Evolutionary conservation across 2,888 invertebrate species (phyloP), one percentile per base, ranked within the genome.

Genomic region (Synergus umbraculus): DNA sequence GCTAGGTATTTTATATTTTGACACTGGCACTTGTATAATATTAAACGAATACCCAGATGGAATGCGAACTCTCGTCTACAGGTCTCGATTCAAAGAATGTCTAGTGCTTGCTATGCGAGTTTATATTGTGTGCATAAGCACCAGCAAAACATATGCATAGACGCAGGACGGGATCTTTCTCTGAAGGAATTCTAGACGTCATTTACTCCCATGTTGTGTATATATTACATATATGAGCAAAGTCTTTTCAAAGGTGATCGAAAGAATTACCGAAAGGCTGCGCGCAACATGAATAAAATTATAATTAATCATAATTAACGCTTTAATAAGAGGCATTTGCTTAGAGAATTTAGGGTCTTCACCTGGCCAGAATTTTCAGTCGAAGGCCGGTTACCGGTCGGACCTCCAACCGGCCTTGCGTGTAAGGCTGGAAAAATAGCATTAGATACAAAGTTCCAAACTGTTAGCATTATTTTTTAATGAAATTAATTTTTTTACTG

Each of bases 31-130:
- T 43, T 66, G 41, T 66, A n/a, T 15, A 66, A 66, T 12, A 66
- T 41, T 43, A 66, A 41, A 41, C 41, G n/a, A 66, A 43, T 46
- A n/a, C 43, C 37, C 3, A 15, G 41, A 12, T 66, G 65, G 65
- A 66, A 66, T 66, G 65, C 43, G 65, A 66, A 46, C 46, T 46
- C 46, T 12, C 46, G 12, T 46, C 46, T 46, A 46, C 15, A 66
- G 65, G 43, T 66, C 18, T 66, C n/a, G 41, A 66, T 66, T 66
- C 65, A n/a, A 43, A 41, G 65, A 66, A 66, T 37, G 43, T 66
- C 65, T 66, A 41, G 41, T 43, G 65, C 65, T 41, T 66, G 65
- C 41, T 66, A 66, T 66, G 10, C 41, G 65, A n/a, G 64, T 65
- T 65, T 43, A 66, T 66, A 63, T 63, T 63, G 60, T 63, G 60